phyloP scores from a whole-genome alignment of 2,113 vertebrate species.

The Heterotilapia buettikoferi region DNA sequence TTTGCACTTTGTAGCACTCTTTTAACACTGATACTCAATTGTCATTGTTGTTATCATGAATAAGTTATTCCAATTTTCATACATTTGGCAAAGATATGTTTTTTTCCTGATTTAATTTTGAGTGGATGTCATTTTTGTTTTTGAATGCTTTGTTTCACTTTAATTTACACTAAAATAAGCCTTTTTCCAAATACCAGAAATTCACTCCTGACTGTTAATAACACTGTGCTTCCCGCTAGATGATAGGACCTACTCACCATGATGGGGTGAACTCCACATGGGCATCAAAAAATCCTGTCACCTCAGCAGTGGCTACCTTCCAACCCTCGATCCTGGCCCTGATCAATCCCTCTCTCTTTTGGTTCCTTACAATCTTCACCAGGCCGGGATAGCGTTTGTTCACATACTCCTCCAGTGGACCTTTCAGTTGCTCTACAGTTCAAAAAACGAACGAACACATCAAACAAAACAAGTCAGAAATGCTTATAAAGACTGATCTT shows the following conservation, averaged over 20 bases:
- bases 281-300: slow-evolving; percentile 94
- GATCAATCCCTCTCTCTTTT: slow-evolving; percentile 92
- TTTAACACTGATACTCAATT: not conserved
- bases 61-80: not conserved
- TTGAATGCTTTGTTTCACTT: not conserved
- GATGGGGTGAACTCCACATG: slow-evolving; percentile 95
- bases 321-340: slow-evolving; percentile 93
- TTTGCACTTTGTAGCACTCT: not conserved
- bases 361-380: slow-evolving; percentile 94
- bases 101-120: not conserved
- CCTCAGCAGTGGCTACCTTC: slow-evolving; percentile 88
- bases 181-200: not conserved
- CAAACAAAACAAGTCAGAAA: not conserved
- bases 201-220: not conserved
- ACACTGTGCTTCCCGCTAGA: not conserved
- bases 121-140: not conserved
- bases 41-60: not conserved
- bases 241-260: slow-evolving; percentile 75
- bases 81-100: accelerated
- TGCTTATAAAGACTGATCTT: not conserved
- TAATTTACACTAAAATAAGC: not conserved
- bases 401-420: slow-evolving; percentile 89
- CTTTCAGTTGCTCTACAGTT: slow-evolving; percentile 88
- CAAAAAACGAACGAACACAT: not conserved
- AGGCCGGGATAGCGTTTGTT: slow-evolving; percentile 93